Evolutionary conservation across 1,140 invertebrate species (phyloP), one percentile per base, ranked within the genome.

Genomic region (Drosophila guanche): DNA sequence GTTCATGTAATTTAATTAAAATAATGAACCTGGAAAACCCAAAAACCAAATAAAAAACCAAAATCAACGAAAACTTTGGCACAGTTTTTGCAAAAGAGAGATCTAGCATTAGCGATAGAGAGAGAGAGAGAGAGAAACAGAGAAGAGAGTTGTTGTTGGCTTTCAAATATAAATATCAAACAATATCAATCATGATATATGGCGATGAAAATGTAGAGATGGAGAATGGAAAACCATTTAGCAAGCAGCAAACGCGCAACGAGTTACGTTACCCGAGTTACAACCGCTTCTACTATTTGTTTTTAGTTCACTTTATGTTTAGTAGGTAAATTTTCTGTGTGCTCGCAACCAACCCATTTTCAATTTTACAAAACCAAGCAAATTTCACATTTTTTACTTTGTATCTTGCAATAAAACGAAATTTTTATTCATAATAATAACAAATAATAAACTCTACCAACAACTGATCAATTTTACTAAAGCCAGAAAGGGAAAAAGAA

Each of bases 1-100:
- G 83, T 88, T 88, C 83, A 88, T 88, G 83, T 88, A 88, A 88
- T 88, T 88, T 88, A 88, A 88, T 88, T 88, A 88, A 88, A 88
- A 89, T 88, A 88, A 88, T 89, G 83, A 89, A 88, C 83, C 83
- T 83, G 57, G 69, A 76, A 88, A 79, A 77, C 56, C 65, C 75
- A 79, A 74, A 71, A 69, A 74, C 50, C 56, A 62, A 76, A 70
- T 57, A 76, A 70, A 61, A 63, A 57, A 51, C 7, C 50, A 52
- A 72, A 72, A 72, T 54, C 67, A 71, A 72, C 57, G 54, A 70
- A 70, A 70, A 70, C 67, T 70, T 27, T 70, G 65, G 54, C 66
- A 70, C 66, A 70, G 66, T 70, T 70, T 70, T 70, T 16, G 20
- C 16, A 2, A 8, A 12, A 22, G n/a, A 57, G 10, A 12, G 6